Evolutionary conservation across 1,140 invertebrate genomes (phyloP), one percentile per base, ranked within the genome.

Genomic region (Temnothorax nylanderi): DNA sequence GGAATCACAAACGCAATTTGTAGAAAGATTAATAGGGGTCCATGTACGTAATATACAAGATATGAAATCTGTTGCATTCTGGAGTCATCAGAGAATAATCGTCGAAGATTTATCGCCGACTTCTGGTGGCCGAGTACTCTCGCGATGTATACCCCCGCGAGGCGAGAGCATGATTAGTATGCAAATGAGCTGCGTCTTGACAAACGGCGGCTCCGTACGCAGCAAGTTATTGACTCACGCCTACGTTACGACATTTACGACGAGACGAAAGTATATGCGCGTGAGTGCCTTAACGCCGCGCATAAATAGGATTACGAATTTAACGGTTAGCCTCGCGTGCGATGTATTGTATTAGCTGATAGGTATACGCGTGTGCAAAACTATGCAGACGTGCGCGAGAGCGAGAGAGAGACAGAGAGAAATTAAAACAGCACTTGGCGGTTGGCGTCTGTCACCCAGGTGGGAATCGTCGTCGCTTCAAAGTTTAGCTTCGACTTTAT

Each of bases 401-500:
- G 51, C 26, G 10, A 4, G 26, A 18, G 6, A 41, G 34, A 56
- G 49, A 60, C 16, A 47, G 26, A 34, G 26, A 62, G 26, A 82
- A 44, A 74, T 60, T 60, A 34, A 74, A 74, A 58, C 69, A 44
- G 13, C 69, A 84, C 80, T 84, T 62, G 54, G 69, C 69, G 69
- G 67, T 74, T 60, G 13, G 54, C 54, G 44, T 7, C 51, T 82
- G 80, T 82, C 80, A 47, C 54, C 13, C 41, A 69, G 49, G 41
- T 18, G 37, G 41, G 32, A 60, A 47, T 82, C 41, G 76, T 78
- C 44, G 64, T 69, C 78, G 51, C 32, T 37, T 32, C 21, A 13
- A 77, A 80, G 37, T 69, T 71, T 74, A 62, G 54, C 80, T 60
- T 60, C 80, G 69, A 84, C 80, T 84, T 84, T 84, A 84, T 84